Conservation (phyloP, 2,113 vertebrate species). For the Notiomystis cincta region DNA sequence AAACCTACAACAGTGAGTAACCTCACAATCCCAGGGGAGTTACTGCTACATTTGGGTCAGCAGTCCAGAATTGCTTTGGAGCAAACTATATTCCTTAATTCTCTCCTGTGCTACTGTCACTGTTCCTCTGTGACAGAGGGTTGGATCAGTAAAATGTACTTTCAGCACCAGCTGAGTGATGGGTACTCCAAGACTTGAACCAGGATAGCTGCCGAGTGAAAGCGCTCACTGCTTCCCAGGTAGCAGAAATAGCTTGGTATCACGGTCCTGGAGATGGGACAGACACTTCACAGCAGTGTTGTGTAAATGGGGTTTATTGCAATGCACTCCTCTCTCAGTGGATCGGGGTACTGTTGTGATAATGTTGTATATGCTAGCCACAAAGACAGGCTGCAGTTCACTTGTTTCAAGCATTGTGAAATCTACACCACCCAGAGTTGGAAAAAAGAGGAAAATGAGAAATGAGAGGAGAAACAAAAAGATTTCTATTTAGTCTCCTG, state of each 20-base stretch:
- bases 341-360: not conserved
- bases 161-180: not conserved
- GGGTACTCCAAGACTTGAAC: not conserved
- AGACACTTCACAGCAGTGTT: not conserved
- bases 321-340: rapidly evolving
- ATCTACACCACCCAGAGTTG: not conserved
- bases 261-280: not conserved
- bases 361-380: not conserved
- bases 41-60: not conserved
- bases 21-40: not conserved
- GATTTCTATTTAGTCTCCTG: not conserved
- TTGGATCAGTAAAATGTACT: not conserved
- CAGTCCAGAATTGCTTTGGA: not conserved
- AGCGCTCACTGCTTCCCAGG: not conserved
- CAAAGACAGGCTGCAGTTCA: not conserved
- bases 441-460: not conserved
- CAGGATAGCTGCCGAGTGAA: not conserved
- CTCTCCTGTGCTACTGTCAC: not conserved
- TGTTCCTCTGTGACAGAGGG: not conserved
- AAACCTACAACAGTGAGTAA: not conserved
- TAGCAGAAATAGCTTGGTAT: not conserved
- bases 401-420: not conserved
- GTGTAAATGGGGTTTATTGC: not conserved
- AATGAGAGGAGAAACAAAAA: not conserved
- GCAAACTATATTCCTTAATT: not conserved